Percentiles rank a stretch among this genome's conserved stretches.
phyloP scores from a whole-genome alignment of 2,113 vertebrate genomes.

The Chloropsis hardwickii region DNA sequence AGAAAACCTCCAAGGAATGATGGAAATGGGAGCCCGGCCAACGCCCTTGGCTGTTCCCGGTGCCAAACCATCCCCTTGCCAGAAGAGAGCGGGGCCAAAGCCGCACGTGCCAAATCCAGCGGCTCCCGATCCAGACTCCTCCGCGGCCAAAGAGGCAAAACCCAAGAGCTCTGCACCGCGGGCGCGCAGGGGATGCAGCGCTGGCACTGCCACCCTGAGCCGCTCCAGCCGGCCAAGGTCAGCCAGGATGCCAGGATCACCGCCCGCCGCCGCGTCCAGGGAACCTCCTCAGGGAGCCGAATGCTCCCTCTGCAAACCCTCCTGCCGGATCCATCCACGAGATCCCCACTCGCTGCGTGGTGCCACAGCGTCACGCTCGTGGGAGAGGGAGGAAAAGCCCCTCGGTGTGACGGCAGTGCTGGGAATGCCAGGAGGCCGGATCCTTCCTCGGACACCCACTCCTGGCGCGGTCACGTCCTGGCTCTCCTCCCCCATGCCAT shows the following conservation, averaged over 20 bases:
- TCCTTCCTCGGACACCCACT: slow-evolving; percentile 50
- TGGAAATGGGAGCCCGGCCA: background rate
- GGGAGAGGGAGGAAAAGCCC: slow-evolving; percentile 51
- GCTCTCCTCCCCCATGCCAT: slow-evolving; percentile 42
- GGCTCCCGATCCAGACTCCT: background rate
- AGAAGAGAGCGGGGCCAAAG: background rate
- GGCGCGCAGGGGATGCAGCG: background rate
- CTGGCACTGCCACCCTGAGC: background rate
- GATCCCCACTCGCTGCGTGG: background rate
- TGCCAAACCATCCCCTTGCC: slow-evolving; percentile 39
- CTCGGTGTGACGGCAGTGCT: background rate
- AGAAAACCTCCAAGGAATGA: background rate
- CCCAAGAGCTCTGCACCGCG: background rate
- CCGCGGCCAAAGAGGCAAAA: background rate
- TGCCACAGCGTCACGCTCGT: background rate
- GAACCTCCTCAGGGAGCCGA: accelerated
- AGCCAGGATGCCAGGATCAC: background rate
- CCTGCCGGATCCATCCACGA: background rate
- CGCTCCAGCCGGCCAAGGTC: background rate
- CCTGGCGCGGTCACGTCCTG: background rate
- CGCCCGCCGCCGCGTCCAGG: accelerated
- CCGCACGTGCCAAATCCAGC: background rate
- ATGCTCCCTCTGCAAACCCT: background rate
- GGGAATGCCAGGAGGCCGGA: slow-evolving; percentile 15
- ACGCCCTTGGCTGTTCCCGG: background rate